Conservation (phyloP, 2,113 vertebrate species). For the Megaceryle torquata region DNA sequence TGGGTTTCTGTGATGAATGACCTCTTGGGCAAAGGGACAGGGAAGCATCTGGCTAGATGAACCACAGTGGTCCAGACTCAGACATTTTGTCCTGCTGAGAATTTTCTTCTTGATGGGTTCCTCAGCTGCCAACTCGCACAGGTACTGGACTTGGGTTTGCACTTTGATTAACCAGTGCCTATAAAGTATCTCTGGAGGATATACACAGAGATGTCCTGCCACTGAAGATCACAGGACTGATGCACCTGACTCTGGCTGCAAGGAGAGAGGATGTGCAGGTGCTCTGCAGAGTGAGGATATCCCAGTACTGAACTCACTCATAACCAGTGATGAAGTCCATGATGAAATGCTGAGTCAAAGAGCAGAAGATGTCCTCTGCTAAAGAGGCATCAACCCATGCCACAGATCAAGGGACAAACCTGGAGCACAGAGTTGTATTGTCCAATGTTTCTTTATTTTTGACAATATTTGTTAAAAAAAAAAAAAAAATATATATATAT, state of each 20-base stretch:
- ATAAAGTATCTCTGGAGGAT: background rate
- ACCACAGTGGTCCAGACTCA: background rate
- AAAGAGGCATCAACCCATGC: background rate
- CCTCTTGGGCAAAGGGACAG: background rate
- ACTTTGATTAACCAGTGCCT: background rate
- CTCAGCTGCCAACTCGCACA: background rate
- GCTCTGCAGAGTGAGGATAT: background rate
- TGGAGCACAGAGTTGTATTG: background rate
- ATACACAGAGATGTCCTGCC: background rate
- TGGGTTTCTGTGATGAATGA: background rate
- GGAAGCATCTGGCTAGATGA: background rate
- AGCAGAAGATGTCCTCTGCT: background rate
- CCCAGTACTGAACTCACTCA: background rate
- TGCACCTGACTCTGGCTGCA: background rate
- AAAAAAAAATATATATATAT: too few relatives aligned
- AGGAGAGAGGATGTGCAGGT: background rate
- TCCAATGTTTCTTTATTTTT: background rate
- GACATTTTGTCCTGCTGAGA: background rate
- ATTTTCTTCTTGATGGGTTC: background rate
- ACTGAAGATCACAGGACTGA: background rate
- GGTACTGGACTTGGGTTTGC: background rate
- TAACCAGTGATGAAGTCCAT: background rate
- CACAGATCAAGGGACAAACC: background rate
- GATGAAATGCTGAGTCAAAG: background rate
- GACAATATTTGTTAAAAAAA: background rate